Evolutionary conservation across 2,113 vertebrate species (phyloP).

Genomic region (Eublepharis macularius): DNA sequence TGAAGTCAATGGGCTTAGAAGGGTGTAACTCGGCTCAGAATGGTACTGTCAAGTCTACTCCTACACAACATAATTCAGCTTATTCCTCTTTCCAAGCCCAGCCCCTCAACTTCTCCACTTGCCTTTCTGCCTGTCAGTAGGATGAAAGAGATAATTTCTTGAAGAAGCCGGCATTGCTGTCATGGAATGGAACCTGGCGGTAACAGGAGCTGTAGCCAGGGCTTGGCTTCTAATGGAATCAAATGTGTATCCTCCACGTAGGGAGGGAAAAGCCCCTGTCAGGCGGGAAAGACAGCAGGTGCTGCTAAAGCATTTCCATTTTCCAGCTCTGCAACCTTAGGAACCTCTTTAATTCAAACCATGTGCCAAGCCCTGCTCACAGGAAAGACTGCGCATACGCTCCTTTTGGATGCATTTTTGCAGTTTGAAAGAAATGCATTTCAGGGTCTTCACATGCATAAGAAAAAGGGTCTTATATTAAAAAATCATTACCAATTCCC

Average conservation of each 20-base stretch:
- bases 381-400: conserved; percentile 41
- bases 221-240: conserved; percentile 47
- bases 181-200: conserved; percentile 6
- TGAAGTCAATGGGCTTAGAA: too few relatives aligned
- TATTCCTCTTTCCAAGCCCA: background rate
- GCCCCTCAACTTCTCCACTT: background rate
- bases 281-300: conserved; percentile 75
- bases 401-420: conserved; percentile 68
- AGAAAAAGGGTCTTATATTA: conserved; percentile 14
- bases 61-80: background rate
- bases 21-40: background rate
- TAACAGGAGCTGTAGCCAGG: conserved; percentile 24
- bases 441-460: conserved; percentile 38
- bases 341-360: conserved; percentile 67
- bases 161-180: conserved; percentile 14
- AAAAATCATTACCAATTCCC: conserved; percentile 36
- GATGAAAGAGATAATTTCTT: background rate
- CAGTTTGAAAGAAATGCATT: conserved; percentile 53
- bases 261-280: conserved; percentile 58
- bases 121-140: conserved; percentile 4
- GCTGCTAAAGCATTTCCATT: conserved; percentile 75
- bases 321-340: conserved; percentile 73
- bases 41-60: background rate
- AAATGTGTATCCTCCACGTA: conserved; percentile 34
- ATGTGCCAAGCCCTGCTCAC: conserved; percentile 57